Conservation (phyloP, 2,797 vertebrate genomes). For the Meda fulgida region DNA sequence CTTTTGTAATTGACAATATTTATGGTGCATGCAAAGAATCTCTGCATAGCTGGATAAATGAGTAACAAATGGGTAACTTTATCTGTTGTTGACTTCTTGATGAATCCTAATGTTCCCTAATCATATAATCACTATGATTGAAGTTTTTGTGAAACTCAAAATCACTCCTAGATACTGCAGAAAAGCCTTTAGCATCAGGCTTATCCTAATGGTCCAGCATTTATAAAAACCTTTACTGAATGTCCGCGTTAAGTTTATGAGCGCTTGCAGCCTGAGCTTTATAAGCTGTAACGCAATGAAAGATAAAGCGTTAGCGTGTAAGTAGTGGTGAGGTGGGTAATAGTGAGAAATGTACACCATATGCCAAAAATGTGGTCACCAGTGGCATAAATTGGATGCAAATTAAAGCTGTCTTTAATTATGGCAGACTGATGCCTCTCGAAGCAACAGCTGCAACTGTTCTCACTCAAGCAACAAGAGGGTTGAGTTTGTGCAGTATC, state of each 20-base stretch:
- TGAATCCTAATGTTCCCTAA: not conserved
- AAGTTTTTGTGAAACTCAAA: not conserved
- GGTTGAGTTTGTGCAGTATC: not conserved
- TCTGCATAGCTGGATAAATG: not conserved
- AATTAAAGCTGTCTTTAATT: constrained; percentile 34
- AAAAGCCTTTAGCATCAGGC: not conserved
- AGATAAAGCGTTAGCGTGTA: not conserved
- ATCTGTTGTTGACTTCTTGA: not conserved
- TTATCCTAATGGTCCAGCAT: not conserved
- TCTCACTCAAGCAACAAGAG: not conserved
- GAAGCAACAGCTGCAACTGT: not conserved
- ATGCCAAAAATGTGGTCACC: constrained; percentile 9
- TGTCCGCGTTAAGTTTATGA: not conserved
- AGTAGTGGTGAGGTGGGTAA: constrained; percentile 11
- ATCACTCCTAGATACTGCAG: no score
- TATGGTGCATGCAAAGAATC: not conserved
- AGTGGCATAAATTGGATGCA: constrained; percentile 4
- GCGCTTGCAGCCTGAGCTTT: not conserved
- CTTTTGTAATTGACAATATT: not conserved
- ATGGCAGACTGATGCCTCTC: constrained; percentile 11
- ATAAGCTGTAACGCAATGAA: constrained; percentile 5
- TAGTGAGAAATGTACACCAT: constrained; percentile 11
- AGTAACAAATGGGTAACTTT: not conserved
- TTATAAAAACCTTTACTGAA: not conserved
- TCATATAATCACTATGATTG: not conserved